Base-by-base conservation (phyloP, 2,888 invertebrate species). In the Troilus luridus region DNA sequence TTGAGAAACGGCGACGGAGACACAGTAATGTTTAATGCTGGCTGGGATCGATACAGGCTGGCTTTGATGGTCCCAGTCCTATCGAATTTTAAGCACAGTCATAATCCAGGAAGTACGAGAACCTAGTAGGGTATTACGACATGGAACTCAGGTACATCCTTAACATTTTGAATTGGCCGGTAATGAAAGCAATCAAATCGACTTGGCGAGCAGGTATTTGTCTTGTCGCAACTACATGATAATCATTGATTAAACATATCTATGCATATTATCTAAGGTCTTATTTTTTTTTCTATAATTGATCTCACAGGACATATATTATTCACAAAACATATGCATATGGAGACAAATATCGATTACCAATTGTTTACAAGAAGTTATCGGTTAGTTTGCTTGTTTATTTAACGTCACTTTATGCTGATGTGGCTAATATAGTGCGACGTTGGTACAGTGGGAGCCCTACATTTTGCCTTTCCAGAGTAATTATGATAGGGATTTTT, bases 101-200 rank as follows among this genome's bases (percentile, higher is more conserved):
- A 77, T 77, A 77, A 77, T 77, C 41, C 27, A 77, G 41, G 41
- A 77, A 77, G 72, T 19, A 17, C 8, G 24, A 19, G 41, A 41
- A 12, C 1, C 67, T 12, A 8, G 72, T 1, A 24, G 27, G 72
- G 27, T 27, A 27, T 72, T 27, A 72, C 72, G 72, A 72, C 72
- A 27, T 41, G 41, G 19, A 41, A 77, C 41, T 19, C 72, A 77
- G 41, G 41, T 17, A 8, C 27, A 41, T 41, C 72, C 41, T 41
- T 41, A 41, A 41, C 41, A n/a, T 41, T 41, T 77, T 27, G 67
- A 67, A 67, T 24, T 67, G 24, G 24, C 24, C 67, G 24, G 72
- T 77, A 77, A 77, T 77, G 72, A 77, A 77, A 27, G 72, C 72
- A 19, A 7, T 41, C 72, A 27, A 77, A 77, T 77, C 72, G 27